Evolutionary conservation across 2,888 invertebrate species (phyloP).

Genomic region (Athripsodes cinereus): DNA sequence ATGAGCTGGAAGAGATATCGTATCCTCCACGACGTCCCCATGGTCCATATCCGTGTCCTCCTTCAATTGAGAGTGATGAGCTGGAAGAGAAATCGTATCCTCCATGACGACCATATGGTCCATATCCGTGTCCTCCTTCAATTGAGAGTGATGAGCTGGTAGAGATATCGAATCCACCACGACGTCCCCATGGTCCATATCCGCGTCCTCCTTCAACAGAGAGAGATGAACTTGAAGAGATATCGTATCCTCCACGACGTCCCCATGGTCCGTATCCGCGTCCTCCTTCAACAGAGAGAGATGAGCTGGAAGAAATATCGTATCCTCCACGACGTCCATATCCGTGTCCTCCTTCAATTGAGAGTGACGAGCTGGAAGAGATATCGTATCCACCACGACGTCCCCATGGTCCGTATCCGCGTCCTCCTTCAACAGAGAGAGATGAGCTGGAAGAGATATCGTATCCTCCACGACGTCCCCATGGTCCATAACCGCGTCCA

Average conservation of each 20-base stretch:
- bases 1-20: neutral
- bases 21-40: neutral
- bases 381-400: neutral
- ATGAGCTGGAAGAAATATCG: neutral
- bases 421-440: neutral
- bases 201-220: neutral
- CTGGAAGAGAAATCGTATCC: neutral
- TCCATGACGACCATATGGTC: neutral
- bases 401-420: slow-evolving; percentile 5
- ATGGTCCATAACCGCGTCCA: slow-evolving; percentile 3
- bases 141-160: neutral
- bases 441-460: neutral
- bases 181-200: slow-evolving; percentile 9
- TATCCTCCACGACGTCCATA: neutral
- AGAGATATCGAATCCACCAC: neutral
- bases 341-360: slow-evolving; percentile 7
- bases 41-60: neutral
- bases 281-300: slow-evolving; percentile 9
- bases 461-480: neutral
- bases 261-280: neutral
- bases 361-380: neutral
- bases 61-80: neutral
- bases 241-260: neutral
- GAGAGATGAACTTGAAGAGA: neutral
- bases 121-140: slow-evolving; percentile 5